phyloP scores from a whole-genome alignment of 2,888 invertebrate species.

The Amiota mariae region DNA sequence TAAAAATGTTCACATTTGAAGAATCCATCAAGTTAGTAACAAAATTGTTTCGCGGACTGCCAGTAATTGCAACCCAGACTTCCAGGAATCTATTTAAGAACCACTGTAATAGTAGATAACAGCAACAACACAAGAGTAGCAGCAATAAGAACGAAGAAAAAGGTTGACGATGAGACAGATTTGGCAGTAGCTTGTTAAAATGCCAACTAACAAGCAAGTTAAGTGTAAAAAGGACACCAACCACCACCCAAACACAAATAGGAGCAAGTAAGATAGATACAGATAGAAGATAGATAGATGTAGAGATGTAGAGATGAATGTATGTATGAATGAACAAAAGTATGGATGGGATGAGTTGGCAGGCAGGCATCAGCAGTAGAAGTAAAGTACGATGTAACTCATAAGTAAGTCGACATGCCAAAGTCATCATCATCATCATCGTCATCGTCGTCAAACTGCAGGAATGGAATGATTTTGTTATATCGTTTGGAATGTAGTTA shows the following conservation, averaged over 20 bases:
- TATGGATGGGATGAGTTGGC: no score
- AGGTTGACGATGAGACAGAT: conserved; percentile 44
- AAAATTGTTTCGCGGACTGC: no score
- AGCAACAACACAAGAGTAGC: neutral
- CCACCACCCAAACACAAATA: conserved; percentile 5
- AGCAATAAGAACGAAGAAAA: conserved; percentile 9
- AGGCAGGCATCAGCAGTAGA: neutral
- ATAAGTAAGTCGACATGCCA: conserved; percentile 28
- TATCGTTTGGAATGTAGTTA: no score
- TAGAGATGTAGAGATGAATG: no score
- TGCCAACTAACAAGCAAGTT: conserved; percentile 49
- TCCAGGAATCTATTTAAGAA: no score
- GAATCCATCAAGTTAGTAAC: no score
- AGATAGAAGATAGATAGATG: neutral
- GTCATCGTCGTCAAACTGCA: neutral
- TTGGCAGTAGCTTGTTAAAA: conserved; percentile 65
- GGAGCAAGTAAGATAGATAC: conserved; percentile 2
- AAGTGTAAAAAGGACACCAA: neutral
- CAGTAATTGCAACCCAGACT: no score
- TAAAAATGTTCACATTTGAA: no score
- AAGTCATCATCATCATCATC: conserved; percentile 22
- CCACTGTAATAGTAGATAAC: no score
- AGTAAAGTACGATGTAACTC: conserved; percentile 14
- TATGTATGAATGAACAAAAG: no score
- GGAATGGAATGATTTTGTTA: conserved; percentile 41